Evolutionary conservation across 2,888 invertebrate species (phyloP).

Genomic region (Leptopilina syphax): DNA sequence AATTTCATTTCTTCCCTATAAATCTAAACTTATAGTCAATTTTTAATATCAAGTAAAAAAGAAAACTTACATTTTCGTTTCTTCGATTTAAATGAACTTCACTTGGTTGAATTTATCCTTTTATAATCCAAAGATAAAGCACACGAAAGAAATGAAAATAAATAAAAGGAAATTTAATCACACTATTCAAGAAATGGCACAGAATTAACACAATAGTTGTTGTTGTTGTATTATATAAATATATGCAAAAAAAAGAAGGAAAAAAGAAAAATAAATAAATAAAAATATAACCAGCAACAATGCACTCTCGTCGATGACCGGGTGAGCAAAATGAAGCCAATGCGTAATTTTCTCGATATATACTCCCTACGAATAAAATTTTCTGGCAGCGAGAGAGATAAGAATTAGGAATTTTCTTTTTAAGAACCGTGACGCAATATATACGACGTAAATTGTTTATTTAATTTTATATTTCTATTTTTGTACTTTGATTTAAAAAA

Average conservation of each 20-base stretch:
- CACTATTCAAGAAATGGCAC: conserved; percentile 35
- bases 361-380: background rate
- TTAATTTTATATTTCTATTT: conserved; percentile 32
- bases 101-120: background rate
- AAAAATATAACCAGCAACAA: conserved; percentile 25
- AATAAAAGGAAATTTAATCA: conserved; percentile 15
- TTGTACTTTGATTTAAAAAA: background rate
- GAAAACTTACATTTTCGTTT: background rate
- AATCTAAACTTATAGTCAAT: too few species aligned
- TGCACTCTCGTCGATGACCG: conserved; percentile 39
- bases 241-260: too few species aligned
- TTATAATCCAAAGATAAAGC: conserved; percentile 22
- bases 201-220: conserved; percentile 12
- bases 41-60: background rate
- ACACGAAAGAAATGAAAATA: conserved; percentile 7
- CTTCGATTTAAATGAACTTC: background rate
- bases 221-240: background rate
- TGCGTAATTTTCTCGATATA: background rate
- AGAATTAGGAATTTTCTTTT: background rate
- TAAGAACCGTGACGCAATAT: conserved; percentile 11
- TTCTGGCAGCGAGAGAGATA: background rate
- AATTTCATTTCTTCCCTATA: too few species aligned
- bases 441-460: conserved; percentile 14
- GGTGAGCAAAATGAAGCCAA: conserved; percentile 10
- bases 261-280: background rate